Evolutionary conservation across 2,888 invertebrate genomes (phyloP), one percentile per base, ranked within the genome.

Genomic region (Petrolisthes manimaculis): DNA sequence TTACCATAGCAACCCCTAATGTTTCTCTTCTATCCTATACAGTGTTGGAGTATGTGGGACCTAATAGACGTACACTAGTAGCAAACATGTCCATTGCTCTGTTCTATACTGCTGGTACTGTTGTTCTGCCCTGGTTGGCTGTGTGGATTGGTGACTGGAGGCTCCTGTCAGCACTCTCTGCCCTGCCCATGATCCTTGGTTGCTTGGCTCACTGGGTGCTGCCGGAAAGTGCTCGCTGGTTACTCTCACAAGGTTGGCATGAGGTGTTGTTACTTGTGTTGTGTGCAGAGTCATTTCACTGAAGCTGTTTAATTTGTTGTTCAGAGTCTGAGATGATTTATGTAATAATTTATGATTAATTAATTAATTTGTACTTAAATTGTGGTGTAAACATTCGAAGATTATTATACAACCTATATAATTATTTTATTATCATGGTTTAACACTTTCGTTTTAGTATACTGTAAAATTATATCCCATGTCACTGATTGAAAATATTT

Each of bases 1-100:
- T 24, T 24, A 24, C 12, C 9, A 24, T 21, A 9, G 21, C 21
- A 37, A 9, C 8, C 61, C 69, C 12, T 21, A 14, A 51, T 71
- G 37, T 9, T 53, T 56, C 61, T 37, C 80, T 79, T 53, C 4
- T 77, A 21, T 21, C 77, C n/a, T 24, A 94, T 94, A 91, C 92
- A 96, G 97, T 96, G 4, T 96, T 97, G 92, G 97, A 97, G 93
- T 93, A 97, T 82, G 96, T 97, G 21, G 97, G 97, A 0, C 96
- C 97, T 0, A 94, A 94, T n/a, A 94, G 95, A 87, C 94, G 97
- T 69, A 96, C 96, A 0, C 94, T 96, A 78, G 96, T 90, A 37
- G 90, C 96, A 91, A 96, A 96, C 0, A 95, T 97, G 86, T 94
- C 96, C 24, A 96, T 96, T 53, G 96, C 97, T 92, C 96, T 97